Evolutionary conservation across 2,888 invertebrate genomes (phyloP), one percentile per base, ranked within the genome.

Genomic region (Lysandra bellargus): DNA sequence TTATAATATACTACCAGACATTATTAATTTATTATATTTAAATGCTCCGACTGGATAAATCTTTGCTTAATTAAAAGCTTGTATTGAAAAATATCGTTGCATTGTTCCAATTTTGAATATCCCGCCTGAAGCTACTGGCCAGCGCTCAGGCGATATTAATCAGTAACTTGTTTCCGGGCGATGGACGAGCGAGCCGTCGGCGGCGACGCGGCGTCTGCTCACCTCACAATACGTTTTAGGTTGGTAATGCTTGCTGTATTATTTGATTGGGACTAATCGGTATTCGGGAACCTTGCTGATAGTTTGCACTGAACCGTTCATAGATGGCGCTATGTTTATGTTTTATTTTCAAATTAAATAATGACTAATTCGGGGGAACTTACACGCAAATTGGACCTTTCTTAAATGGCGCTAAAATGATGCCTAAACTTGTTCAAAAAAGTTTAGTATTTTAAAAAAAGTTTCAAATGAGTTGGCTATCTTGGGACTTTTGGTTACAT

Each of bases 171-270:
- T 92, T 92, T 92, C 91, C 92, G 91, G 93, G 93, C 89, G 84
- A 83, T 84, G 89, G 87, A 87, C 91, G 92, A 90, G 92, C 84
- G 81, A 85, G 91, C 91, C 87, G 90, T 86, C 85, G 88, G 90
- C 90, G 91, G 86, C 84, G 85, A 86, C 88, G 86, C 91, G 92
- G 92, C 92, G 90, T 92, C 93, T 92, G 91, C 93, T 94, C 92
- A 93, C 93, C 88, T 88, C 90, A 91, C 90, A 89, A 91, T 92
- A 85, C 88, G 88, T 91, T 93, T 93, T 94, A 94, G 94, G 94
- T 94, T 93, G 87, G 94, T 94, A 94, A 88, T 82, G 90, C 92
- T 90, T 91, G 91, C 91, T 89, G 89, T 86, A 83, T 79, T 79
- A 78, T 60, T 81, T 14, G 1, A 23, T 61, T 61, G 14, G 7